Percentiles rank a stretch among this genome's conserved stretches.
Conservation (phyloP, 2,797 vertebrate genomes). For the Tangara arthus region DNA sequence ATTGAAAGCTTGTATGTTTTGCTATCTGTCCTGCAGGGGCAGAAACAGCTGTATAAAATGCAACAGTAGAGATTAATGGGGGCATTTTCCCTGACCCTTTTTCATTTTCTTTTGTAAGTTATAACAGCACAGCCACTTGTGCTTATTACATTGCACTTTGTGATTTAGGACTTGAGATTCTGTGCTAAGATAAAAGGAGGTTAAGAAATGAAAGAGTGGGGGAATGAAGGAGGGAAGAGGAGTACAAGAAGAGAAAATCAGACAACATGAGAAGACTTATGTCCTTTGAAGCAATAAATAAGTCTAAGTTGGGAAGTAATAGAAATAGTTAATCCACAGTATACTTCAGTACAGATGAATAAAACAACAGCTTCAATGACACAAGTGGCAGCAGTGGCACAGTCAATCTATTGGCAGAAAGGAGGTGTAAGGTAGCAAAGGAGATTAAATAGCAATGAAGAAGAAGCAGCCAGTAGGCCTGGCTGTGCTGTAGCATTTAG, state of each 20-base stretch:
- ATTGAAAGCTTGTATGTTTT: not conserved
- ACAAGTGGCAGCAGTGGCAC: not conserved
- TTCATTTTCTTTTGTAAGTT: constrained; percentile 4
- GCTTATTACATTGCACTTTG: not conserved
- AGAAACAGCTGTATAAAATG: not conserved
- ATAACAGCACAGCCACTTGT: not conserved
- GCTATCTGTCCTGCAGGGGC: not conserved
- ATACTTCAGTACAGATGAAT: not conserved
- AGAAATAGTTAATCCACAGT: not conserved
- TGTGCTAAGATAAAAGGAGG: not conserved
- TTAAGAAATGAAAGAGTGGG: not conserved
- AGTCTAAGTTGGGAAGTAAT: not conserved
- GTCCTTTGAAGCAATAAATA: not conserved
- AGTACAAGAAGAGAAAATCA: not conserved
- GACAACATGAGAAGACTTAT: not conserved
- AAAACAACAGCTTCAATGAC: not conserved
- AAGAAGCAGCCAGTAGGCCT: not conserved
- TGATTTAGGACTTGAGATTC: not conserved
- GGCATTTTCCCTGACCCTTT: not conserved
- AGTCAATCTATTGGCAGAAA: not conserved
- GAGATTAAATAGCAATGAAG: not conserved
- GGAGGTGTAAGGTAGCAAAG: not conserved
- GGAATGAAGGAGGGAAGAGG: not conserved
- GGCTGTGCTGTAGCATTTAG: not conserved
- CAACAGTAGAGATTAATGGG: not conserved